Evolutionary conservation across 2,888 invertebrate genomes (phyloP), one percentile per base, ranked within the genome.

Genomic region (Biston betularia): DNA sequence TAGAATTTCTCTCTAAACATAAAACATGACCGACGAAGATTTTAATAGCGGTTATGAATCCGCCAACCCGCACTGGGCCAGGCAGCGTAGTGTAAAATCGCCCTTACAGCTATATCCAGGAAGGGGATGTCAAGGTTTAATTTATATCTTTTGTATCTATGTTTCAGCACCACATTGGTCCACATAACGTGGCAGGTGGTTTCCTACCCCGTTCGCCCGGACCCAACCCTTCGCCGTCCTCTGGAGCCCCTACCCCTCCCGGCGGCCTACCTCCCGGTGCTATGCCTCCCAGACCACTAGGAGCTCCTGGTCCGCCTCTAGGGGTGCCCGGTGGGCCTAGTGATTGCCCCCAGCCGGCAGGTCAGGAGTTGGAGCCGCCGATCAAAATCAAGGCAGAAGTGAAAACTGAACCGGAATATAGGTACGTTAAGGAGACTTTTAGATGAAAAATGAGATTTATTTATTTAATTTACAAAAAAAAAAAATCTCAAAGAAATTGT

Each of bases 341-440:
- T 14, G 48, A n/a, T 4, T 44, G 67, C 68, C 11, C 71, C 63
- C 65, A 54, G 53, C 53, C 75, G 40, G 72, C 78, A 33, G 66
- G 65, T 34, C 63, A 71, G 11, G 75, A 71, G 0, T 73, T 70
- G n/a, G 85, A 85, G 50, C 76, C 80, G 0, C 85, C 87, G 4
- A 77, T 91, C 45, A 87, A 85, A 66, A 90, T 93, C 69, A 93
- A 93, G 68, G 89, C 92, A 0, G 94, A 94, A 70, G 93, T 94
- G 15, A 94, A 94, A 72, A 89, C 89, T 1, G 94, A 94, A 73
- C 93, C 93, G 0, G 92, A 92, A 69, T 90, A 89, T 73, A 82
- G 85, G 74, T 75, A 48, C 8, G 48, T n/a, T 14, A 35, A 34
- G 49, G 0, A n/a, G n/a, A 4, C 8, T 7, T 24, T 46, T 7